Evolutionary conservation across 1,140 invertebrate species (phyloP), one percentile per base, ranked within the genome.

Genomic region (Pseudomyrmex cubaensis): DNA sequence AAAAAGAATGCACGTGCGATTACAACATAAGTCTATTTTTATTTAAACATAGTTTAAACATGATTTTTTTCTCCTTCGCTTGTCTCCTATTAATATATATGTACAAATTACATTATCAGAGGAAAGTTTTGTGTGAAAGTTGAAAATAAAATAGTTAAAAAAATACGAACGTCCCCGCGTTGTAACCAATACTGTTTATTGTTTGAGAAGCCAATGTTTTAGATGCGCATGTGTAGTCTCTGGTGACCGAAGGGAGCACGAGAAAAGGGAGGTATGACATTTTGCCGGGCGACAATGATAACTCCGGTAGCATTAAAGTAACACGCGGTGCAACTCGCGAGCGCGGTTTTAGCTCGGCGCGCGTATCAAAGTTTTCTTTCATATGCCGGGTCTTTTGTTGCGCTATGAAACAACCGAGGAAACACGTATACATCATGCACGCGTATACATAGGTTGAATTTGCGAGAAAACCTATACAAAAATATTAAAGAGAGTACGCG

Each of bases 281-380:
- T 10, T 77, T 50, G 50, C n/a, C 12, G 66, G 46, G 8, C 50
- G 59, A 76, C 46, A 64, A 52, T 67, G 50, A 77, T 52, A 56
- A 25, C 75, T 9, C 4, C 2, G 74, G 3, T 52, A 52, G 17
- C 10, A 46, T 67, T 67, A 67, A 13, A 77, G 15, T 56, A 22
- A 9, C n/a, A 4, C 22, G 22, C 2, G 25, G 5, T 5, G 15
- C 10, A 63, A 52, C 46, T 52, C 20, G 12, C 20, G n/a, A 77
- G 52, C 4, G 22, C 17, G 20, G 20, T 44, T 62, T 56, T 20
- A 52, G 13, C 46, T 46, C 48, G 17, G 25, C 2, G 63, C n/a
- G 63, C 9, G 2, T 48, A 54, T 54, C n/a, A 44, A 67, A 77
- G 75, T 67, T 56, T 67, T 67, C 50, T 77, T 67, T 77, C 48